Conservation (phyloP, 1,140 invertebrate species). For the Drosophila varians region DNA sequence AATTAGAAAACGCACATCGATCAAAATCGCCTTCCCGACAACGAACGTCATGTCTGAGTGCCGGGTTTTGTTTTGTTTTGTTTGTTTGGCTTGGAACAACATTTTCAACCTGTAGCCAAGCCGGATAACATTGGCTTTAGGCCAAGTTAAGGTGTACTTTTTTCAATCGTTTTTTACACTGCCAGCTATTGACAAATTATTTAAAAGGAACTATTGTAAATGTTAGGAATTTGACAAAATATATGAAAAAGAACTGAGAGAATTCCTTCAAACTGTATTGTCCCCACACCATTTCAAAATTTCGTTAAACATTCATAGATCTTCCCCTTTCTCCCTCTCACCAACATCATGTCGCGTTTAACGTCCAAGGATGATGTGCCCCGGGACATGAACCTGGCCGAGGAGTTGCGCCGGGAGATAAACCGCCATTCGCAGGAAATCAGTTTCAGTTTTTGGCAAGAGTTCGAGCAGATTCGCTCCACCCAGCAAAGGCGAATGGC, state of each 20-base stretch:
- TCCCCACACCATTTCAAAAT: neutral
- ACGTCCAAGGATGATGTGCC: slow-evolving; percentile 8
- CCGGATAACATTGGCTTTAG: slow-evolving; percentile 4
- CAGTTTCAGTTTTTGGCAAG: slow-evolving; percentile 57
- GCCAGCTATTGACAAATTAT: no score
- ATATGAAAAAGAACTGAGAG: no score
- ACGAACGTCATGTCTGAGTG: slow-evolving; percentile 41
- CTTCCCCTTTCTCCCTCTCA: neutral
- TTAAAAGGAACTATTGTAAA: no score
- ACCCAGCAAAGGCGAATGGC: slow-evolving; percentile 36
- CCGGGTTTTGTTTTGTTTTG: slow-evolving; percentile 27
- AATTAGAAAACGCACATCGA: slow-evolving; percentile 80
- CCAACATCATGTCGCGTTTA: slow-evolving; percentile 28
- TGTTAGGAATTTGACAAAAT: no score
- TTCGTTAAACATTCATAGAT: neutral
- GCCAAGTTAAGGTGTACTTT: neutral
- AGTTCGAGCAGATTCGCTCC: slow-evolving; percentile 51
- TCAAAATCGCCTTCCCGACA: slow-evolving; percentile 56
- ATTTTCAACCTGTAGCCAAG: slow-evolving; percentile 33
- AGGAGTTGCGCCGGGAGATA: slow-evolving; percentile 33
- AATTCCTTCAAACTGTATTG: neutral
- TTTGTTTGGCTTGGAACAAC: slow-evolving; percentile 1
- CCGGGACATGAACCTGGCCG: slow-evolving; percentile 10
- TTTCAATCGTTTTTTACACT: neutral
- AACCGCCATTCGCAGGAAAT: slow-evolving; percentile 39